These are phyloP conservation scores for Yponomeuta plumbellus DNA, from an alignment of 2,888 invertebrate genomes.

Conservation along the genomic window DNA sequence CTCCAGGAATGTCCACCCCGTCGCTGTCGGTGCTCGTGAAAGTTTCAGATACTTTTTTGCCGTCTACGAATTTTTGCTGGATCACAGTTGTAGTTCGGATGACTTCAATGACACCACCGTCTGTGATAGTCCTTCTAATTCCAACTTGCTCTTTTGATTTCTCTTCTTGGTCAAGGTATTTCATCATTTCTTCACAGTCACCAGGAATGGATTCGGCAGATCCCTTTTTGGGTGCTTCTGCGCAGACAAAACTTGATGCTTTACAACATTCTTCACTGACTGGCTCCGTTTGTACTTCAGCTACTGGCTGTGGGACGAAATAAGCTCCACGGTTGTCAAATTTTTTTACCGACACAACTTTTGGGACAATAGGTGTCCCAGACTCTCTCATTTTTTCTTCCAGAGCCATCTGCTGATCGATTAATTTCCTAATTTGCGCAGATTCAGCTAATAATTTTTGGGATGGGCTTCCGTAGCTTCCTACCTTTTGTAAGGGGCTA, in stretches of 20 bases:
- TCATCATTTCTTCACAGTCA: slow-evolving; percentile 79
- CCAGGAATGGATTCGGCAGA: slow-evolving; percentile 74
- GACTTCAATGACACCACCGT: slow-evolving; percentile 58
- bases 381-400: slow-evolving; percentile 59
- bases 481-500: slow-evolving; percentile 67
- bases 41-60: slow-evolving; percentile 67
- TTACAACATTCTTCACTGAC: slow-evolving; percentile 63
- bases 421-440: slow-evolving; percentile 64
- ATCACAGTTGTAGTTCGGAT: slow-evolving; percentile 65
- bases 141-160: slow-evolving; percentile 42
- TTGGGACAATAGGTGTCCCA: slow-evolving; percentile 40
- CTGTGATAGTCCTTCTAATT: slow-evolving; percentile 46
- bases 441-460: slow-evolving; percentile 57
- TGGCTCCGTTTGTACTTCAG: slow-evolving; percentile 40
- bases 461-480: slow-evolving; percentile 43
- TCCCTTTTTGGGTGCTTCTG: slow-evolving; percentile 63
- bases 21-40: slow-evolving; percentile 59
- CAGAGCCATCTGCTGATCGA: slow-evolving; percentile 68
- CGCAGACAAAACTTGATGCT: slow-evolving; percentile 57
- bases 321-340: slow-evolving; percentile 68
- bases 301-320: slow-evolving; percentile 60
- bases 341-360: slow-evolving; percentile 66
- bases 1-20: slow-evolving; percentile 62
- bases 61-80: slow-evolving; percentile 66
- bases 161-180: slow-evolving; percentile 72